Percentiles rank a stretch among this genome's conserved stretches.
phyloP scores from a whole-genome alignment of 1,140 invertebrate species.

The Calliphora vicina region DNA sequence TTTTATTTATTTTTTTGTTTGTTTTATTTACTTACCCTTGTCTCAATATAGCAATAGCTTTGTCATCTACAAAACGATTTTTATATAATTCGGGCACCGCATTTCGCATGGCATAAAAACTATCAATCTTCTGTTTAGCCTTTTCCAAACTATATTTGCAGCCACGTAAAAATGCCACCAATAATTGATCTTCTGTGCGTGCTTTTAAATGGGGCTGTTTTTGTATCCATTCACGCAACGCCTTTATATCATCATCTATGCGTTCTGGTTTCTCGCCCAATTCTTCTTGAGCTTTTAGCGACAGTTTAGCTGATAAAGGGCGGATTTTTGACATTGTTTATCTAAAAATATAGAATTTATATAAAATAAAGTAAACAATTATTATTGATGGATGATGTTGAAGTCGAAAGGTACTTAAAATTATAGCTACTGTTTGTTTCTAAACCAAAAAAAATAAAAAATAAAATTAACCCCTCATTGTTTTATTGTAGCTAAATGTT shows the following conservation, averaged over 20 bases:
- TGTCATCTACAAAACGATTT: conserved; percentile 56
- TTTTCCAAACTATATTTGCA: conserved; percentile 75
- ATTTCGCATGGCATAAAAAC: conserved; percentile 70
- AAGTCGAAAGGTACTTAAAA: too few species aligned
- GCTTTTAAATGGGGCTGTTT: conserved; percentile 71
- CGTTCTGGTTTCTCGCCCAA: conserved; percentile 69
- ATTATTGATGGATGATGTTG: too few species aligned
- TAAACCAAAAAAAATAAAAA: too few species aligned
- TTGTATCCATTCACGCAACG: conserved; percentile 70
- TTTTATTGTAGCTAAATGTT: too few species aligned
- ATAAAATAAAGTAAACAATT: too few species aligned
- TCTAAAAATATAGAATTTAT: background rate
- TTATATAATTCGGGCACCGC: conserved; percentile 68
- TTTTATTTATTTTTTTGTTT: background rate
- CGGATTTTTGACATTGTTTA: conserved; percentile 49
- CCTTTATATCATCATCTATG: conserved; percentile 66
- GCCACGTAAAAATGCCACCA: conserved; percentile 71
- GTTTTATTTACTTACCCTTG: conserved; percentile 47
- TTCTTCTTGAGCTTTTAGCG: conserved; percentile 66
- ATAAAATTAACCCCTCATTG: too few species aligned
- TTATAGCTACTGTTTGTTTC: too few species aligned
- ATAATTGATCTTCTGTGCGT: conserved; percentile 68
- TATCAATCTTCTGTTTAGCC: conserved; percentile 72
- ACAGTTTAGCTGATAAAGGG: conserved; percentile 60
- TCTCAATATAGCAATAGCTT: conserved; percentile 52